These are phyloP conservation scores for Sminthurinus aureus DNA, from an alignment of 2,888 invertebrate species.

Conservation along the genomic window DNA sequence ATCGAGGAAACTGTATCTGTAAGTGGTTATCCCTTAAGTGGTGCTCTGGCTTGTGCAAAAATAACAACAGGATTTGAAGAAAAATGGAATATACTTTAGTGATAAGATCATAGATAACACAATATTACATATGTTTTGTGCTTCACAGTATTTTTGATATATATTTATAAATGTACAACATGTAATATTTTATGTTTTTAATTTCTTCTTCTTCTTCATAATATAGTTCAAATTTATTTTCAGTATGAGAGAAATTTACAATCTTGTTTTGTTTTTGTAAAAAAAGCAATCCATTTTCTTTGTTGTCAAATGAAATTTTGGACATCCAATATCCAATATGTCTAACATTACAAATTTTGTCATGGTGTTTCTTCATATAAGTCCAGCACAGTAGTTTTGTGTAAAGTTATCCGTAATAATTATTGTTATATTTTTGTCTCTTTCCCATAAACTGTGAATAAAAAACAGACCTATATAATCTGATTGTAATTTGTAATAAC, in stretches of 20 bases:
- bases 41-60: constrained; percentile 95
- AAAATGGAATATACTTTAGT: constrained; percentile 79
- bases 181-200: too few relatives aligned
- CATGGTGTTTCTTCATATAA: background rate
- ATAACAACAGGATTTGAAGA: constrained; percentile 94
- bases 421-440: too few relatives aligned
- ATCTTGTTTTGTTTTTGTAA: too few relatives aligned
- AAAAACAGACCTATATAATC: too few relatives aligned
- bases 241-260: too few relatives aligned
- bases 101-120: too few relatives aligned
- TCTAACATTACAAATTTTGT: background rate
- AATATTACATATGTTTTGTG: background rate
- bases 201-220: background rate
- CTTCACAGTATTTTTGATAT: too few relatives aligned
- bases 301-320: too few relatives aligned
- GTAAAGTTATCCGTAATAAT: too few relatives aligned
- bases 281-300: background rate
- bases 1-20: constrained; percentile 90
- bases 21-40: constrained; percentile 95
- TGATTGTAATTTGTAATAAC: too few relatives aligned
- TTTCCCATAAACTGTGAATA: too few relatives aligned
- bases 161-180: too few relatives aligned
- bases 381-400: background rate
- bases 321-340: background rate
- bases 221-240: background rate